A percentile compares a stretch with the other conserved stretches of the same genome.
Evolutionary conservation across 2,797 vertebrate genomes (phyloP).

Genomic region (Characodon lateralis): DNA sequence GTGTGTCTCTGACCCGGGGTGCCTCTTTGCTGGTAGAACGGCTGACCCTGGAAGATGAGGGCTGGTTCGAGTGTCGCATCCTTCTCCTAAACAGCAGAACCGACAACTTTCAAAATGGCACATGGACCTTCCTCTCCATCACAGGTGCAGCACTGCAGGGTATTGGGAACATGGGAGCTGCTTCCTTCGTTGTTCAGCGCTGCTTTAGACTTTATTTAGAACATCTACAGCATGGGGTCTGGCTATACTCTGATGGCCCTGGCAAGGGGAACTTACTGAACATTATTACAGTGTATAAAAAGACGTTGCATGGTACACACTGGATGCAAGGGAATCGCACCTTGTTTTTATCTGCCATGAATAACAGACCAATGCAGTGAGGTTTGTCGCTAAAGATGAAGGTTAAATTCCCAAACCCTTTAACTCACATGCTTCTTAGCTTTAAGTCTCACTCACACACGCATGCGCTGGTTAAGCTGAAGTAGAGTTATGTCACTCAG

Average conservation of each 20-base stretch:
- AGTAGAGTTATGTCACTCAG: slow-evolving; percentile 18
- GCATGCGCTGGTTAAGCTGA: slow-evolving; percentile 4
- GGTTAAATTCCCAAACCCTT: slow-evolving; percentile 33
- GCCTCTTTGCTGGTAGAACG: slow-evolving; percentile 89
- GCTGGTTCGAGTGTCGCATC: slow-evolving; percentile 98
- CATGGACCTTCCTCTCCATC: slow-evolving; percentile 96
- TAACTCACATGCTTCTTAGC: slow-evolving; percentile 8
- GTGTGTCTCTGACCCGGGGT: slow-evolving; percentile 86
- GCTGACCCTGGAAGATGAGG: slow-evolving; percentile 91
- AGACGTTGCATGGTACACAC: slow-evolving; percentile 31
- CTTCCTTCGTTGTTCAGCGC: slow-evolving; percentile 34
- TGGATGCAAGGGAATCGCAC: slow-evolving; percentile 25
- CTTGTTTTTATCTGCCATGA: slow-evolving; percentile 33
- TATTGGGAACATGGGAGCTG: slow-evolving; percentile 32
- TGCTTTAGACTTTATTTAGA: slow-evolving; percentile 55
- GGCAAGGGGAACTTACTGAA: slow-evolving; percentile 30
- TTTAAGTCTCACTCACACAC: slow-evolving; percentile 5
- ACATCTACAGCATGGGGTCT: slow-evolving; percentile 47
- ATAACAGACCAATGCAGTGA: slow-evolving; percentile 10
- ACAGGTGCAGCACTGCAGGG: slow-evolving; percentile 82
- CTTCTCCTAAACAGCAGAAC: slow-evolving; percentile 90
- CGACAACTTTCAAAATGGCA: slow-evolving; percentile 92
- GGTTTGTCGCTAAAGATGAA: slow-evolving; percentile 28
- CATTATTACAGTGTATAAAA: slow-evolving; percentile 26
- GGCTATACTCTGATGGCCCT: slow-evolving; percentile 38